Percentiles rank a stretch among this genome's conserved stretches.
phyloP scores from a whole-genome alignment of 1,140 invertebrate species.

The Hylaeus volcanicus region DNA sequence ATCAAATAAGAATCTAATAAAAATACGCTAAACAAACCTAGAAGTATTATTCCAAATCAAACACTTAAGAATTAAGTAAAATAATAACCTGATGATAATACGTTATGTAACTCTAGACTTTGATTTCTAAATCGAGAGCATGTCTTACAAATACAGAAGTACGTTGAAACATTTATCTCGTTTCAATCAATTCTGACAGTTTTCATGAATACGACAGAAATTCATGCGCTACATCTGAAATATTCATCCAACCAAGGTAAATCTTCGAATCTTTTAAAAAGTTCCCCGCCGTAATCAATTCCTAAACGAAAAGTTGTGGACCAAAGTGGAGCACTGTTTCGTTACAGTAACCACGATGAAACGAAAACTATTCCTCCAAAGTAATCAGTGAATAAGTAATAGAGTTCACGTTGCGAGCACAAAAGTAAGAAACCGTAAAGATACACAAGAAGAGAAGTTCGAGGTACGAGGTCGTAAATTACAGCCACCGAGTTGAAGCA shows the following conservation, averaged over 20 bases:
- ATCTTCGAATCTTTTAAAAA: neutral
- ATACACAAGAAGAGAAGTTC: conserved; percentile 1
- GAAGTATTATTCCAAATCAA: no score
- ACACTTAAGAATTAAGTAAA: no score
- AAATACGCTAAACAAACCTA: no score
- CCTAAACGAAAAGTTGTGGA: neutral
- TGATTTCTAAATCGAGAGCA: no score
- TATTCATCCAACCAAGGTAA: neutral
- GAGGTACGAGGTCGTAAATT: neutral
- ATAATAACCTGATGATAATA: no score
- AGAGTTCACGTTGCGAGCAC: conserved; percentile 1
- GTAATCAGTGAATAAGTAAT: conserved; percentile 20
- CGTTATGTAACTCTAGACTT: no score
- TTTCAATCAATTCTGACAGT: neutral
- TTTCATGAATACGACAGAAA: no score
- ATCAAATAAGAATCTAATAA: no score
- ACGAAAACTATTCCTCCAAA: neutral
- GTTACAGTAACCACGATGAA: neutral
- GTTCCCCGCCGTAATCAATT: neutral
- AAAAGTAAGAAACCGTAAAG: conserved; percentile 21
- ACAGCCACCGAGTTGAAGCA: neutral
- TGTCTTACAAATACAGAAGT: no score
- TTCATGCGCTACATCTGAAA: neutral
- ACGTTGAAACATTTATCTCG: no score
- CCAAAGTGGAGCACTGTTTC: neutral